phyloP scores from a whole-genome alignment of 1,140 invertebrate genomes.

The Laodelphax striatellus region DNA sequence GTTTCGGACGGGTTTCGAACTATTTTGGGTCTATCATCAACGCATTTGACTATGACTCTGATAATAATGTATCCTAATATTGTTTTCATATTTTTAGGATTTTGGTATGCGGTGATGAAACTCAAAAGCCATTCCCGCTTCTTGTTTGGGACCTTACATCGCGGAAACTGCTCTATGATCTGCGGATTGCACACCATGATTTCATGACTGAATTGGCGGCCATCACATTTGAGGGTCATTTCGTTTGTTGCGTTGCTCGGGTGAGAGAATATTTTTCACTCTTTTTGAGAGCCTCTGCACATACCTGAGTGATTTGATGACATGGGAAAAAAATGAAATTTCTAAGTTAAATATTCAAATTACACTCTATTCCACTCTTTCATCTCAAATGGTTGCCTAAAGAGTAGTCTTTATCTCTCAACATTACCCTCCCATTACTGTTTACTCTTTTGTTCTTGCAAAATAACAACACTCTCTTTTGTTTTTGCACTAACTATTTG shows the following conservation, averaged over 20 bases:
- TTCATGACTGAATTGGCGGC: conserved; percentile 71
- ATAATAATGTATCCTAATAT: no score
- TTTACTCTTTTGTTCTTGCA: no score
- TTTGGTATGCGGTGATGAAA: conserved; percentile 81
- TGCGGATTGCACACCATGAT: conserved; percentile 78
- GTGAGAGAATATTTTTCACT: conserved; percentile 27
- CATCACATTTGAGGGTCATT: conserved; percentile 73
- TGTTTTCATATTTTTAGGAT: conserved; percentile 38
- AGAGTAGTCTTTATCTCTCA: no score
- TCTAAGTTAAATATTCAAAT: not conserved
- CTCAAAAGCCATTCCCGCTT: conserved; percentile 79
- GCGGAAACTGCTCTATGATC: conserved; percentile 71
- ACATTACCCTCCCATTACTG: no score
- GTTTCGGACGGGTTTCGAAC: no score
- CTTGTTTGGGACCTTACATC: conserved; percentile 78
- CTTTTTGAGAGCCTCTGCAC: not conserved
- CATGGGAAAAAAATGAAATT: not conserved
- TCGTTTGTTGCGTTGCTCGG: conserved; percentile 45
- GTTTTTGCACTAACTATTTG: no score
- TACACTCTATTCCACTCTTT: no score
- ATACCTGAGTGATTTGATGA: no score
- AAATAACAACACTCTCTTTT: no score
- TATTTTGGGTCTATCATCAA: no score
- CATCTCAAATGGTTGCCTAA: no score
- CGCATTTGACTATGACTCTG: no score